Conservation (phyloP, 2,113 vertebrate species). For the Clarias batrachus region DNA sequence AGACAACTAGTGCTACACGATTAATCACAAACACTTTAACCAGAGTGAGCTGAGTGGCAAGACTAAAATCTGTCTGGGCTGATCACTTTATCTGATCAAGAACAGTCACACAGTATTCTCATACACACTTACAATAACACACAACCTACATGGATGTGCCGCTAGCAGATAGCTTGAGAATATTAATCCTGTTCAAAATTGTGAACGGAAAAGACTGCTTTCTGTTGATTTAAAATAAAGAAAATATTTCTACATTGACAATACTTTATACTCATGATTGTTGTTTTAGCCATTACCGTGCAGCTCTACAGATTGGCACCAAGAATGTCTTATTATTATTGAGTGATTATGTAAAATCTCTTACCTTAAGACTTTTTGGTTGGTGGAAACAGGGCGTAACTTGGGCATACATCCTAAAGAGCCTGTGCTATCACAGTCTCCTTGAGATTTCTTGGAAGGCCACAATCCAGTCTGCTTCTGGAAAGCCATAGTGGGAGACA, state of each 20-base stretch:
- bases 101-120: background rate
- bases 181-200: background rate
- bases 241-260: background rate
- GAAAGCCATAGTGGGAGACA: slow-evolving; percentile 46
- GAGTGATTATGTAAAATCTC: background rate
- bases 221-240: background rate
- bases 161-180: background rate
- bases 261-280: background rate
- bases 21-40: background rate
- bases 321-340: too few species aligned
- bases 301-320: background rate
- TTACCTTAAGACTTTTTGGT: slow-evolving; percentile 56
- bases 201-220: background rate
- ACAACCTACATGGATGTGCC: background rate
- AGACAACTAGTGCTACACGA: background rate
- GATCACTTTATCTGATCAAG: background rate
- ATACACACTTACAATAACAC: background rate
- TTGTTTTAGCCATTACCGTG: background rate
- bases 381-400: slow-evolving; percentile 40
- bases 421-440: slow-evolving; percentile 16
- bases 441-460: slow-evolving; percentile 35
- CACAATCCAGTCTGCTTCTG: slow-evolving; percentile 55
- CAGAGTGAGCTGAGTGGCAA: background rate
- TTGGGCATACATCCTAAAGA: slow-evolving; percentile 51
- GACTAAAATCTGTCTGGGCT: background rate